Percentiles rank a stretch among this genome's conserved stretches.
Conservation (phyloP, 2,113 vertebrate genomes). For the Xyrauchen texanus region DNA sequence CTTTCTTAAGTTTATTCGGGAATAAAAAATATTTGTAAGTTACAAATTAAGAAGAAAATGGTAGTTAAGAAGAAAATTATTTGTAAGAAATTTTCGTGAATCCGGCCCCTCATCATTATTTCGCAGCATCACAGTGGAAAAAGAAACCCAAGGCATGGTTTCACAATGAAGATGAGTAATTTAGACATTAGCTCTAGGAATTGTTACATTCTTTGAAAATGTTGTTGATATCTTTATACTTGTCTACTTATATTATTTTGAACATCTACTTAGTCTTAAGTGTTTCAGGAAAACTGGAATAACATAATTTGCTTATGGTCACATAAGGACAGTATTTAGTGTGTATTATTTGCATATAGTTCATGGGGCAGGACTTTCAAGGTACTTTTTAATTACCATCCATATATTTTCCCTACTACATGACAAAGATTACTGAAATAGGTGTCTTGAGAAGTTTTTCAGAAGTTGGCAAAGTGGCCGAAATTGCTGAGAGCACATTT, state of each 20-base stretch:
- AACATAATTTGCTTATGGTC: not conserved
- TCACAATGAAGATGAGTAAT: not conserved
- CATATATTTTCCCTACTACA: too few species aligned
- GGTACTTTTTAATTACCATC: too few species aligned
- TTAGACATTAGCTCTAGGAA: constrained; percentile 42
- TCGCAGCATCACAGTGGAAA: not conserved
- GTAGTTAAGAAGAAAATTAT: too few species aligned
- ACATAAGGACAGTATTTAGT: not conserved
- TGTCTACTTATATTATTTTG: not conserved
- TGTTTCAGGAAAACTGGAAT: not conserved
- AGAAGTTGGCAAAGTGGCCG: too few species aligned
- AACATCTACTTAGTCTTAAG: not conserved
- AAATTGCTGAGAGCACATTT: too few species aligned
- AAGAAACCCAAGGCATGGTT: constrained; percentile 23
- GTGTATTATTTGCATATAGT: not conserved
- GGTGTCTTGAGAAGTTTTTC: too few species aligned
- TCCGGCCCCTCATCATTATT: too few species aligned
- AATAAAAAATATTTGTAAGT: too few species aligned
- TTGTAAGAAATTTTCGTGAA: too few species aligned
- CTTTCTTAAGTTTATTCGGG: too few species aligned
- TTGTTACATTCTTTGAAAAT: constrained; percentile 55
- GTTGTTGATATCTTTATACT: not conserved
- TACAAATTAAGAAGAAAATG: too few species aligned
- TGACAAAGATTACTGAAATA: not conserved
- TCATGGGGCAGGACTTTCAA: constrained; percentile 56